These are phyloP conservation scores for Cyrtonyx montezumae DNA, from an alignment of 2,113 vertebrate species.

Conservation along the genomic window DNA sequence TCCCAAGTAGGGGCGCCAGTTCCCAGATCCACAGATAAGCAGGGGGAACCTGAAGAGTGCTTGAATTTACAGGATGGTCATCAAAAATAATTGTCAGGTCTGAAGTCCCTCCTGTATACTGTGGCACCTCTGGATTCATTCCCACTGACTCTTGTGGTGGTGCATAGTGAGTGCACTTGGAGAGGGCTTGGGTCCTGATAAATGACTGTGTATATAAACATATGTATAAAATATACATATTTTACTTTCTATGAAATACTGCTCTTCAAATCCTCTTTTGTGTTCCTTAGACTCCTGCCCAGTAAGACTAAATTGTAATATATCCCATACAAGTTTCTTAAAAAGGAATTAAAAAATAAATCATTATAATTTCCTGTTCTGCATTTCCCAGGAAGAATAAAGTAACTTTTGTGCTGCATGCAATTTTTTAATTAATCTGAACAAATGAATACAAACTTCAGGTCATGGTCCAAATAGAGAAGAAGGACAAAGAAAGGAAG, in stretches of 20 bases:
- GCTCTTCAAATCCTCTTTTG: not conserved
- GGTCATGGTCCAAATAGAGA: not conserved
- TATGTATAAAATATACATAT: not conserved
- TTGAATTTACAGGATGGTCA: not conserved
- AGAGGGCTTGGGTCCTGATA: not conserved
- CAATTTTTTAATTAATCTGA: not conserved
- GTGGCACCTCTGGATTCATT: not conserved
- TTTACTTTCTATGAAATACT: not conserved
- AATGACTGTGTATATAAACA: not conserved
- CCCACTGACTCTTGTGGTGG: not conserved
- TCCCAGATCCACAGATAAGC: not conserved
- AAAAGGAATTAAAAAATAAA: not conserved
- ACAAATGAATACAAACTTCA: slow-evolving; percentile 38
- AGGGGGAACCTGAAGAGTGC: not conserved
- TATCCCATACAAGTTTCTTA: not conserved
- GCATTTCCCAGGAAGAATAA: slow-evolving; percentile 4
- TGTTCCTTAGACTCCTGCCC: not conserved
- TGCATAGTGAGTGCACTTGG: not conserved
- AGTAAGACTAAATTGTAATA: not conserved
- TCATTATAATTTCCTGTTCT: not conserved
- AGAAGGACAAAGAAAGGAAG: not conserved
- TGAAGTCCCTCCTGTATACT: not conserved
- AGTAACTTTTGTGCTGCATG: not conserved
- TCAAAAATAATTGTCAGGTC: not conserved
- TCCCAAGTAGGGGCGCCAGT: not conserved